Evolutionary conservation across 2,113 vertebrate genomes (phyloP).

Genomic region (Fulmarus glacialis): DNA sequence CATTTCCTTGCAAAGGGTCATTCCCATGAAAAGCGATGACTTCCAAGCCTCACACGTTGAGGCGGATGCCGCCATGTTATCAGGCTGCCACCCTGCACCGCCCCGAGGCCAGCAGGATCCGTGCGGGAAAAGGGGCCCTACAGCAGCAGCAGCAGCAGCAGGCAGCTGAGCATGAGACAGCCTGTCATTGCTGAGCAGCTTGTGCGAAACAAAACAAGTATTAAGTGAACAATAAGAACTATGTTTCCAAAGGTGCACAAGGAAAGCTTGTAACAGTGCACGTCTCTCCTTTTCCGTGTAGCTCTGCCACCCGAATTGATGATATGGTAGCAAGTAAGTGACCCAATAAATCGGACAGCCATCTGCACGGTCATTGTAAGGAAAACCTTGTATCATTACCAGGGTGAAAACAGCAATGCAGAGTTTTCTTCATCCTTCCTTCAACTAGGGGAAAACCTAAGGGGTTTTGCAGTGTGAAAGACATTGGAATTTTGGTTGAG

Average conservation of each 20-base stretch:
- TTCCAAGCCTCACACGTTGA: neutral
- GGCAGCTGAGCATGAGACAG: neutral
- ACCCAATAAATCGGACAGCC: neutral
- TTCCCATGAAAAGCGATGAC: fast-evolving
- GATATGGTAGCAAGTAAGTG: neutral
- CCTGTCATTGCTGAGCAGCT: neutral
- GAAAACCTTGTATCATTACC: neutral
- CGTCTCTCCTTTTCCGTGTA: neutral
- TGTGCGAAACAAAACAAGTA: neutral
- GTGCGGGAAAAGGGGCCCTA: neutral
- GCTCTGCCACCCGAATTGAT: neutral
- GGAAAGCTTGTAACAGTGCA: neutral
- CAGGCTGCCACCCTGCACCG: neutral
- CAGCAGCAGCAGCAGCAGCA: fast-evolving
- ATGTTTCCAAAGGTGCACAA: neutral
- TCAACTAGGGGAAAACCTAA: neutral
- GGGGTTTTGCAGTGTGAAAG: neutral
- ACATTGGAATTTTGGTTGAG: neutral
- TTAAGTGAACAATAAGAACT: neutral
- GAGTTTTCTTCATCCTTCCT: neutral
- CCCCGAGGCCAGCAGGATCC: neutral
- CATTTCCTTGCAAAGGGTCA: neutral
- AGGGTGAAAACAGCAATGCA: neutral
- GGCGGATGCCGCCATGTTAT: neutral
- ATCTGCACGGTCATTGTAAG: neutral